Evolutionary conservation across 2,888 invertebrate species (phyloP).

Genomic region (Meiosimyza decipiens): DNA sequence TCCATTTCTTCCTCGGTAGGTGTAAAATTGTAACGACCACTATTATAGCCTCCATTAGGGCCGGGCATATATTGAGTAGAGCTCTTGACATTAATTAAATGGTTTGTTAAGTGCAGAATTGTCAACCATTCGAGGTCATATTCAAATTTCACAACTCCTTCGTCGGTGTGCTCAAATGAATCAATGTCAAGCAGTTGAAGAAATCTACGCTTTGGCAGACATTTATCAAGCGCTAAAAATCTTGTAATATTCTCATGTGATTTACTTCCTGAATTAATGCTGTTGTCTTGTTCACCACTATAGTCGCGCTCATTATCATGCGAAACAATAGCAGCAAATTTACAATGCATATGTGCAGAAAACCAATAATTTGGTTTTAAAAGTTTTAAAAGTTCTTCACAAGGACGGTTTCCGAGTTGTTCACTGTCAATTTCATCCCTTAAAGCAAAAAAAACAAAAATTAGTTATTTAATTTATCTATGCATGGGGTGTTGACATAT

Average conservation of each 20-base stretch:
- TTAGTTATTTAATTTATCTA: no score
- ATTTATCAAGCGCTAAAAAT: slow-evolving; percentile 97
- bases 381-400: slow-evolving; percentile 81
- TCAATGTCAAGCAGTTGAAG: slow-evolving; percentile 83
- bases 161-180: slow-evolving; percentile 71
- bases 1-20: slow-evolving; percentile 81
- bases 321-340: slow-evolving; percentile 89
- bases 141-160: slow-evolving; percentile 56
- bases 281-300: not conserved
- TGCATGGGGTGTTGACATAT: no score
- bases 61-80: slow-evolving; percentile 84
- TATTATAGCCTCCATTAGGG: slow-evolving; percentile 67
- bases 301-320: slow-evolving; percentile 67
- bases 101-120: slow-evolving; percentile 88
- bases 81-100: slow-evolving; percentile 81
- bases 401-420: slow-evolving; percentile 87
- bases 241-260: slow-evolving; percentile 71
- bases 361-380: slow-evolving; percentile 95
- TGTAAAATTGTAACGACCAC: slow-evolving; percentile 70
- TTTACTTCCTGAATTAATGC: not conserved
- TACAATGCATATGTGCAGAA: slow-evolving; percentile 95
- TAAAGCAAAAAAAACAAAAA: slow-evolving; percentile 30
- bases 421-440: slow-evolving; percentile 85
- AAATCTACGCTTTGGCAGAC: slow-evolving; percentile 88
- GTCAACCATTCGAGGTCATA: slow-evolving; percentile 97